Evolutionary conservation across 2,113 vertebrate genomes (phyloP).

Genomic region (Phrynosoma platyrhinos): DNA sequence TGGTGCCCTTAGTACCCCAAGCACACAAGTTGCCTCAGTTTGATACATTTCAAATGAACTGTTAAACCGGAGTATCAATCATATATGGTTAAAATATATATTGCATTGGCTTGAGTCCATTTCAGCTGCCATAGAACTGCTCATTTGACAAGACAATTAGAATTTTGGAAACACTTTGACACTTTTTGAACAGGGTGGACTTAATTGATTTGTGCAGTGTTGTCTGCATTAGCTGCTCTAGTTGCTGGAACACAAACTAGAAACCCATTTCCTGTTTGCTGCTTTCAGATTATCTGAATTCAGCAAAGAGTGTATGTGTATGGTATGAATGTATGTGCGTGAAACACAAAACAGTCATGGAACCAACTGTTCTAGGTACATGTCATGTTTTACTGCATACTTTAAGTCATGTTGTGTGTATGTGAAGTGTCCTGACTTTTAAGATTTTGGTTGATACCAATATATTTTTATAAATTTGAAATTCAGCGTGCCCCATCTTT

Average conservation of each 20-base stretch:
- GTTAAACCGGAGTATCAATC: constrained; percentile 53
- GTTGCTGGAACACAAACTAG: constrained; percentile 73
- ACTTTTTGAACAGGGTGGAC: constrained; percentile 82
- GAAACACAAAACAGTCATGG: constrained; percentile 65
- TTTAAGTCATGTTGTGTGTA: constrained; percentile 71
- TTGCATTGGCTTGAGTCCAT: constrained; percentile 55
- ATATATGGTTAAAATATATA: constrained; percentile 48
- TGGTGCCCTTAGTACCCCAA: constrained; percentile 68
- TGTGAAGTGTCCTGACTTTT: constrained; percentile 77
- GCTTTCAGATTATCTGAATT: constrained; percentile 71
- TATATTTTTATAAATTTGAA: constrained; percentile 86
- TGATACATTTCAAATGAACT: constrained; percentile 41
- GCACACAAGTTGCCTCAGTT: constrained; percentile 50
- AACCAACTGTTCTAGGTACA: constrained; percentile 73
- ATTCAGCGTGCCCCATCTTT: constrained; percentile 75
- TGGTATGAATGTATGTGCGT: constrained; percentile 55
- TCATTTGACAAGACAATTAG: constrained; percentile 60
- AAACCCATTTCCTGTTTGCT: constrained; percentile 71
- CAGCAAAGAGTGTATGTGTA: constrained; percentile 59
- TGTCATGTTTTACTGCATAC: constrained; percentile 70
- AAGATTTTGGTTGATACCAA: constrained; percentile 79
- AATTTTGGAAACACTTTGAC: constrained; percentile 69
- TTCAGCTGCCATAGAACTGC: constrained; percentile 65
- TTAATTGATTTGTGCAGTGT: constrained; percentile 75
- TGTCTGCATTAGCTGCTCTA: constrained; percentile 77